Evolutionary conservation across 1,140 invertebrate species (phyloP).

Genomic region (Papilio glaucus): DNA sequence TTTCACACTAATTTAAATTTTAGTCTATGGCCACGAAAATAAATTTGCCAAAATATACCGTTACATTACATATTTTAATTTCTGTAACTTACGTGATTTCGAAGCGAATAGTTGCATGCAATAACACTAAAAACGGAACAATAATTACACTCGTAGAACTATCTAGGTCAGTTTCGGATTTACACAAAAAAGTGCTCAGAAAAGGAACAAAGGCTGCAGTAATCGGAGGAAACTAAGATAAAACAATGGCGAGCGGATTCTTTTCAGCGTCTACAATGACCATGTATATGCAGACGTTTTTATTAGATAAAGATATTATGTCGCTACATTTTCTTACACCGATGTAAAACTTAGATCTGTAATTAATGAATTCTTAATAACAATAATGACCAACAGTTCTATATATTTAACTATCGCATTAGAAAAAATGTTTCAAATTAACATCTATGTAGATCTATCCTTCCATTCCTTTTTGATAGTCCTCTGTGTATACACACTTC

Average conservation of each 20-base stretch:
- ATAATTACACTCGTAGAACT: constrained; percentile 36
- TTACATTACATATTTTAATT: too few relatives aligned
- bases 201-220: constrained; percentile 34
- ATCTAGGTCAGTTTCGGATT: constrained; percentile 38
- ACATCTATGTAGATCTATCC: too few relatives aligned
- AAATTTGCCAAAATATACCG: too few relatives aligned
- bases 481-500: too few relatives aligned
- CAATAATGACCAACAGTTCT: neutral
- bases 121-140: constrained; percentile 36
- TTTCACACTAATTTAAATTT: too few relatives aligned
- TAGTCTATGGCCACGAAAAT: too few relatives aligned
- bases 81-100: neutral
- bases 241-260: constrained; percentile 37
- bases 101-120: constrained; percentile 13
- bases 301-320: constrained; percentile 30
- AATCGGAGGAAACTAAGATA: constrained; percentile 37
- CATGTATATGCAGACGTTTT: constrained; percentile 28
- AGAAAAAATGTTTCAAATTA: too few relatives aligned
- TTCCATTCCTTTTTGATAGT: too few relatives aligned
- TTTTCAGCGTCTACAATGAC: constrained; percentile 33
- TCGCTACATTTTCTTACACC: neutral
- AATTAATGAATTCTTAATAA: neutral
- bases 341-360: neutral
- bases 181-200: constrained; percentile 36
- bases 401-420: too few relatives aligned